Percentiles rank a stretch among this genome's conserved stretches.
These are phyloP conservation scores for Invenusta paracnida DNA, from an alignment of 2,888 invertebrate genomes.

Conservation along the genomic window DNA sequence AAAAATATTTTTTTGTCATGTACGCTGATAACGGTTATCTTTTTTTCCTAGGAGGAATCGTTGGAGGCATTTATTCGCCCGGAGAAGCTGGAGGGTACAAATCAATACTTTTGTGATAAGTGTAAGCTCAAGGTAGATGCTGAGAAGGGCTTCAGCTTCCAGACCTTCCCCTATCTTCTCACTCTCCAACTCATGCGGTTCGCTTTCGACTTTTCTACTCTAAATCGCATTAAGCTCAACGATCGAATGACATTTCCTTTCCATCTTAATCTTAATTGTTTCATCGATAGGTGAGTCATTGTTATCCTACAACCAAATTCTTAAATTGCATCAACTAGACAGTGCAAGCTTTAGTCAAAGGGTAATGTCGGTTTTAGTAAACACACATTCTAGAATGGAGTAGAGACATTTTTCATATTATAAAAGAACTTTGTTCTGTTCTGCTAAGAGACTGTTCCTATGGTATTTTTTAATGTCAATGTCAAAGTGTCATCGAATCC, in stretches of 20 bases:
- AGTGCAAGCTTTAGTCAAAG: too few species aligned
- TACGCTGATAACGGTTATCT: too few species aligned
- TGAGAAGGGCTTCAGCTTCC: slow-evolving; percentile 76
- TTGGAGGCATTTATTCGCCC: slow-evolving; percentile 76
- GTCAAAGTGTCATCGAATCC: too few species aligned
- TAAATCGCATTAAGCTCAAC: slow-evolving; percentile 79
- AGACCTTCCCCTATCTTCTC: slow-evolving; percentile 77
- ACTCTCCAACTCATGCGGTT: slow-evolving; percentile 81
- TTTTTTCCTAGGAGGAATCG: slow-evolving; percentile 69
- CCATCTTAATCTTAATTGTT: not conserved
- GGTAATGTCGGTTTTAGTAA: too few species aligned
- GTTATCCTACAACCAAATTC: too few species aligned
- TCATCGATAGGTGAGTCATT: slow-evolving; percentile 63
- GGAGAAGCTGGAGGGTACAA: slow-evolving; percentile 75
- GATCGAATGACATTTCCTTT: slow-evolving; percentile 61
- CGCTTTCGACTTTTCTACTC: slow-evolving; percentile 78
- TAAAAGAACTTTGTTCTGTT: too few species aligned
- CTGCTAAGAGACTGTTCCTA: too few species aligned
- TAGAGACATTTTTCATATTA: too few species aligned
- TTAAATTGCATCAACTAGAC: too few species aligned
- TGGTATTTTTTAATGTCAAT: too few species aligned
- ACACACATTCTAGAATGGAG: too few species aligned
- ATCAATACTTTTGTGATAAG: slow-evolving; percentile 80
- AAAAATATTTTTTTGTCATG: too few species aligned
- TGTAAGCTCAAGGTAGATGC: slow-evolving; percentile 81